Percentiles rank a stretch among this genome's conserved stretches.
These are phyloP conservation scores for Linhomoeus sp. DNA, from an alignment of 2,888 invertebrate genomes.

Conservation along the genomic window DNA sequence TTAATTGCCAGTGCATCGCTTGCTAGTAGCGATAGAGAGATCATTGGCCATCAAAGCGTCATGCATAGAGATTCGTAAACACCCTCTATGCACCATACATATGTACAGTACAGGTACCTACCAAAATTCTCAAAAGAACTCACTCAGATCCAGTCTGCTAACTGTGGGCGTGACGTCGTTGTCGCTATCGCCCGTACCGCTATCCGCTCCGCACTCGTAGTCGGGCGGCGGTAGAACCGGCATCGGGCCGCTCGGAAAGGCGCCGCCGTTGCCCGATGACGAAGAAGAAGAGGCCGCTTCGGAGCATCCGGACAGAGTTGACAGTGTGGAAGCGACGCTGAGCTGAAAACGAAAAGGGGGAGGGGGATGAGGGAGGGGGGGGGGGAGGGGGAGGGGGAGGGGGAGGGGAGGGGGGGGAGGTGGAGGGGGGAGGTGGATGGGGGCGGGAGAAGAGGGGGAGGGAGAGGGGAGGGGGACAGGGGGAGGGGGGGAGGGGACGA, in stretches of 20 bases:
- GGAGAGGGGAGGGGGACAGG: no score
- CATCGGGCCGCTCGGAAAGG: not conserved
- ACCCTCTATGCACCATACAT: no score
- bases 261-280: not conserved
- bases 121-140: no score
- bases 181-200: constrained; percentile 7
- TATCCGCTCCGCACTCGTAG: constrained; percentile 5
- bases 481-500: not conserved
- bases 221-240: constrained; percentile 5
- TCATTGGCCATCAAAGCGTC: no score
- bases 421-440: not conserved
- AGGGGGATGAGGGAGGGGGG: not conserved
- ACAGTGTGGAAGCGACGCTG: constrained; percentile 6
- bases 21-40: no score
- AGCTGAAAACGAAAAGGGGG: not conserved
- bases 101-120: no score
- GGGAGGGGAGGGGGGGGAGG: constrained; percentile 6
- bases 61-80: no score
- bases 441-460: no score
- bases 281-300: not conserved
- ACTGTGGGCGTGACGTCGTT: constrained; percentile 1
- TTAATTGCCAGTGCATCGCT: no score
- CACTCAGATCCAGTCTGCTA: not conserved
- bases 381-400: not conserved
- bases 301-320: constrained; percentile 7